phyloP scores from a whole-genome alignment of 2,888 invertebrate genomes.

The Tillus elongatus region DNA sequence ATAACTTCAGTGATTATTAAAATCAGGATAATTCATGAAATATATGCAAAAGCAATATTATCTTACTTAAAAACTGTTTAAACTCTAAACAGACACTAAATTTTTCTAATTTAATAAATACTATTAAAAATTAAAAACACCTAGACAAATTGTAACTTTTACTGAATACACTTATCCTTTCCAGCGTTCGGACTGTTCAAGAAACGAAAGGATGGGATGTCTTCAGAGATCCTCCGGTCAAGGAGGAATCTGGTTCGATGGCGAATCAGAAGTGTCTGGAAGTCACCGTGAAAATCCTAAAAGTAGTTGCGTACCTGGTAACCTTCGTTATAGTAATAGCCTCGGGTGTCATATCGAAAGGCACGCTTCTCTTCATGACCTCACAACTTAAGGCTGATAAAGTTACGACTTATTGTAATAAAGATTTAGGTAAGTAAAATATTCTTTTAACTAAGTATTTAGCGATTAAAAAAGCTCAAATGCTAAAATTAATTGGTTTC shows the following conservation, averaged over 20 bases:
- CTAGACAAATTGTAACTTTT: too few species aligned
- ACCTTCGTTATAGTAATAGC: slow-evolving; percentile 78
- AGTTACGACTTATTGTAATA: slow-evolving; percentile 72
- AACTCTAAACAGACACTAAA: too few species aligned
- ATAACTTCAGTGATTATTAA: too few species aligned
- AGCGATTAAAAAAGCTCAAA: too few species aligned
- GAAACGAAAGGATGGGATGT: slow-evolving; percentile 96
- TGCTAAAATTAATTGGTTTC: too few species aligned
- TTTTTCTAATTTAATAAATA: too few species aligned
- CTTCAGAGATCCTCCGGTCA: slow-evolving; percentile 83
- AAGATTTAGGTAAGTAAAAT: slow-evolving; percentile 65
- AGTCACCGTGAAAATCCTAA: slow-evolving; percentile 72
- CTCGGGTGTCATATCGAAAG: slow-evolving; percentile 81
- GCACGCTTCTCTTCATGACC: slow-evolving; percentile 83
- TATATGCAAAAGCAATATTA: too few species aligned
- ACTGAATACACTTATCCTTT: slow-evolving; percentile 30
- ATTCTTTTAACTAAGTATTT: too few species aligned
- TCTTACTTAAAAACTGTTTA: too few species aligned
- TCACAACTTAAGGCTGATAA: slow-evolving; percentile 75
- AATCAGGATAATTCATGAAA: too few species aligned
- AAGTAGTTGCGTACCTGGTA: slow-evolving; percentile 74
- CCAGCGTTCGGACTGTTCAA: slow-evolving; percentile 71
- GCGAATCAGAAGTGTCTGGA: slow-evolving; percentile 81
- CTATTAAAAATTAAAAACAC: too few species aligned
- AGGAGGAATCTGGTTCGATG: slow-evolving; percentile 81